Evolutionary conservation across 2,888 invertebrate genomes (phyloP).

Genomic region (Lamellibrachia satsuma): DNA sequence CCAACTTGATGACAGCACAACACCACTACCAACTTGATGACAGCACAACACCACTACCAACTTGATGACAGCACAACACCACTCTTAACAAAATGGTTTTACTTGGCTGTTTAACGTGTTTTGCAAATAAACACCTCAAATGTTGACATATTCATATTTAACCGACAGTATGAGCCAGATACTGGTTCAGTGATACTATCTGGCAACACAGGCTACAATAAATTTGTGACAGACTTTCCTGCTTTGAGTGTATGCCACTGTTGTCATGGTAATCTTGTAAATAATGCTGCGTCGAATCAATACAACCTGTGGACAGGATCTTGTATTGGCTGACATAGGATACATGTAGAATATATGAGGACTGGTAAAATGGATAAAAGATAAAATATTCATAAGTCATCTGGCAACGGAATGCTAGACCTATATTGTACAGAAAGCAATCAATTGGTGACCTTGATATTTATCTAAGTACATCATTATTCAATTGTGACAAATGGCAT

Average conservation of each 20-base stretch:
- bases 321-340: background rate
- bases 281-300: background rate
- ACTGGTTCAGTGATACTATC: background rate
- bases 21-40: too few relatives aligned
- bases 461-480: background rate
- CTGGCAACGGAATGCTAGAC: background rate
- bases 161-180: background rate
- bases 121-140: background rate
- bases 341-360: background rate
- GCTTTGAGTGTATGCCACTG: background rate
- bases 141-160: background rate
- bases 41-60: too few relatives aligned
- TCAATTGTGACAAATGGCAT: background rate
- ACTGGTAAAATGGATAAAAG: background rate
- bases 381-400: constrained; percentile 7
- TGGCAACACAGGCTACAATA: background rate
- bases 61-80: too few relatives aligned
- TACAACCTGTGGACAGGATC: background rate
- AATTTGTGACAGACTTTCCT: background rate
- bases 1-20: too few relatives aligned
- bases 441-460: background rate
- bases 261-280: background rate
- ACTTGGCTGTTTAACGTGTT: too few relatives aligned
- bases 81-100: too few relatives aligned
- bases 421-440: background rate